phyloP scores from a whole-genome alignment of 2,113 vertebrate species.

The Chaetorhynchus papuensis region DNA sequence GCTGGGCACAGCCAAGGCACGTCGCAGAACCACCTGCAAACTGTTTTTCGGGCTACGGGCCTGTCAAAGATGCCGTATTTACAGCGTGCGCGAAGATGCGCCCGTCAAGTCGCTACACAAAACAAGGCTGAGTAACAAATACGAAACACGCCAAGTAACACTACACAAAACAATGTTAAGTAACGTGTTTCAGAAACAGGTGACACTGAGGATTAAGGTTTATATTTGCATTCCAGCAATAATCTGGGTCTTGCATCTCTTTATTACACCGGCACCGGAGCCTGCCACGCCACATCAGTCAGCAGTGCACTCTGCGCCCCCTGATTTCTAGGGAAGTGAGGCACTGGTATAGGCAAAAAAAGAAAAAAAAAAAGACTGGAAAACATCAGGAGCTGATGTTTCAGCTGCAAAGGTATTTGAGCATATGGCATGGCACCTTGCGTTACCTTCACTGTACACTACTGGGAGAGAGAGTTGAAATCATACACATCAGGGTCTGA shows the following conservation, averaged over 20 bases:
- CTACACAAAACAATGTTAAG: neutral
- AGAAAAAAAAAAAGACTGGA: too few relatives aligned
- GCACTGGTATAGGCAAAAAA: too few relatives aligned
- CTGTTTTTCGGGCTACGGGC: neutral
- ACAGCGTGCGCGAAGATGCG: accelerated
- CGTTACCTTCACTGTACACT: accelerated
- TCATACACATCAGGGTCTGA: neutral
- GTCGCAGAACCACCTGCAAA: accelerated
- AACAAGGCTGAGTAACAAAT: neutral
- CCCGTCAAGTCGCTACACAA: accelerated
- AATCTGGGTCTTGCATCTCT: neutral
- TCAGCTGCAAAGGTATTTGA: neutral
- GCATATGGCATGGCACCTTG: neutral
- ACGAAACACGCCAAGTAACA: neutral
- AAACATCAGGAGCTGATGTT: neutral
- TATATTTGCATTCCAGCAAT: neutral
- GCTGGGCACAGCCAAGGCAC: accelerated
- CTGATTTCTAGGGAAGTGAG: neutral
- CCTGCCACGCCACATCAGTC: neutral
- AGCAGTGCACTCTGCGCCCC: accelerated
- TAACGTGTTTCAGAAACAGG: neutral
- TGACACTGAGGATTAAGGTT: neutral
- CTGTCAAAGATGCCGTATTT: neutral
- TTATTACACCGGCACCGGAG: neutral
- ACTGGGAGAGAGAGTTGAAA: neutral